Evolutionary conservation across 37 sponge, comb jelly and placozoan species (phyloP), one percentile per base, ranked within the genome.

Genomic region (Mnemiopsis leidyi): DNA sequence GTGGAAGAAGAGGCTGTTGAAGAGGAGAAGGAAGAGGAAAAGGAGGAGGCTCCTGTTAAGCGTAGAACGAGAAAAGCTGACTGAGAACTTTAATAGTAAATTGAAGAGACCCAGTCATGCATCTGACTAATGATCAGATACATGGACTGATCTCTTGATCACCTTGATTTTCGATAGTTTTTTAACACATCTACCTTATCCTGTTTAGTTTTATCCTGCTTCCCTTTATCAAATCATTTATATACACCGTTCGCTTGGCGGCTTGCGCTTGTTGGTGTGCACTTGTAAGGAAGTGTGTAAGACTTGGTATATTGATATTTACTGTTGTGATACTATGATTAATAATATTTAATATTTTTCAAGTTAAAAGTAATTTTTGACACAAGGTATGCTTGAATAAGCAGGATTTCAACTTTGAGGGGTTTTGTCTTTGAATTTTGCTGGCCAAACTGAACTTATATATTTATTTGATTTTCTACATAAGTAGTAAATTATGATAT

Each of bases 11-110:
- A 82, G 23, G 82, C 32, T 13, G 29, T 5, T 32, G 82, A 13
- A 9, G 82, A 13, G 3, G 82, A 82, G 23, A 37, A 82, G 36
- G 38, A 32, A 23, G 38, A 30, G 7, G 82, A 13, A 34, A 24
- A 71, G 23, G 38, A 34, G 23, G 23, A 18, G 32, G 38, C 36
- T 30, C 82, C 82, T 35, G 82, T 82, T 7, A 82, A 82, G 23
- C 35, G 82, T 33, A 30, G 82, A 30, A 82, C 82, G 23, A 82
- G 82, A 23, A 82, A 82, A 82, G 82, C 82, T 23, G 82, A 82
- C 29, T 82, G 29, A 30, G 23, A 48, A n/a, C n/a, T n/a, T n/a
- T n/a, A n/a, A n/a, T n/a, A n/a, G n/a, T n/a, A n/a, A n/a, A n/a
- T n/a, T n/a, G n/a, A n/a, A n/a, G n/a, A n/a, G n/a, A n/a, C n/a